Evolutionary conservation across 2,888 invertebrate genomes (phyloP).

Genomic region (Caenorhabditis uteleia): DNA sequence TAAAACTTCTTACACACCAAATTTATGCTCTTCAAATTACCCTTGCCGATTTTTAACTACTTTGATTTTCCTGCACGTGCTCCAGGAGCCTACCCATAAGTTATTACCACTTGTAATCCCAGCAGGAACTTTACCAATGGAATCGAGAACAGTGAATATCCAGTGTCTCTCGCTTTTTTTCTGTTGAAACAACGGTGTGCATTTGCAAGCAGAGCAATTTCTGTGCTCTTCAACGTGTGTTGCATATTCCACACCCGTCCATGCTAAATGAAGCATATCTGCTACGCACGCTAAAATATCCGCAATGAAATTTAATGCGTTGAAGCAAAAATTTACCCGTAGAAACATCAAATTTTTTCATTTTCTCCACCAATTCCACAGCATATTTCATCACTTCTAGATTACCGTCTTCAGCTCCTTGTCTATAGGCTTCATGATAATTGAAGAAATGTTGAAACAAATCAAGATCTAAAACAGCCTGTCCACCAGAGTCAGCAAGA

Average conservation of each 20-base stretch:
- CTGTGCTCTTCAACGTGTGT: conserved; percentile 57
- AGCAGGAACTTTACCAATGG: conserved; percentile 68
- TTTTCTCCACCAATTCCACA: conserved; percentile 44
- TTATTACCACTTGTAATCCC: conserved; percentile 70
- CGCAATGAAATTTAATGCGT: not conserved
- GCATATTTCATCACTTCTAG: conserved; percentile 59
- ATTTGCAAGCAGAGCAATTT: conserved; percentile 64
- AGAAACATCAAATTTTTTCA: conserved; percentile 49
- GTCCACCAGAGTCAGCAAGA: conserved; percentile 62
- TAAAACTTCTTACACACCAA: conserved; percentile 28
- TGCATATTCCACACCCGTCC: conserved; percentile 66
- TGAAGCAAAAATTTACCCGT: conserved; percentile 28
- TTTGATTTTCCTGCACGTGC: conserved; percentile 65
- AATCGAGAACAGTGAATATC: conserved; percentile 66
- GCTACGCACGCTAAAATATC: conserved; percentile 56
- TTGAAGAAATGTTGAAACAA: conserved; percentile 59
- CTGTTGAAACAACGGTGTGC: conserved; percentile 57
- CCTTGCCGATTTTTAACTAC: conserved; percentile 65
- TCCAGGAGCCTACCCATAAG: conserved; percentile 69
- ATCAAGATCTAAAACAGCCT: conserved; percentile 65
- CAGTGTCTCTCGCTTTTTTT: conserved; percentile 63
- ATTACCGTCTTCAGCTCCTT: conserved; percentile 56
- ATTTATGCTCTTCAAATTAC: conserved; percentile 29
- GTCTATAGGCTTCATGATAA: conserved; percentile 47
- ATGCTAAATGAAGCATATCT: conserved; percentile 63